These are phyloP conservation scores for Tetranychus truncatus DNA, from an alignment of 2,888 invertebrate genomes.

Conservation along the genomic window DNA sequence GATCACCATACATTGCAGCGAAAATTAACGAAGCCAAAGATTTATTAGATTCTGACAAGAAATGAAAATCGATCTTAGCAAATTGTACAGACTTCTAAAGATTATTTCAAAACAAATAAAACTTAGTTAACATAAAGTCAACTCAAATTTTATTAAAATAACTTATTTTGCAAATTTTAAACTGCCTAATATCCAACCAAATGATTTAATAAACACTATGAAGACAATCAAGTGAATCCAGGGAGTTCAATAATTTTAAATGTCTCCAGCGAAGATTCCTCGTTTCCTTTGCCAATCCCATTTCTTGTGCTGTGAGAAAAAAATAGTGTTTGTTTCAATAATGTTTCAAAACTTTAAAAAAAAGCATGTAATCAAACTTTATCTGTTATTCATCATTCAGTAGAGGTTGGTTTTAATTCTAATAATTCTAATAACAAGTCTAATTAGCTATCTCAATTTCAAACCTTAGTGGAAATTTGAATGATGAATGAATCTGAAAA, in stretches of 20 bases:
- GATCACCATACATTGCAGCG: constrained; percentile 87
- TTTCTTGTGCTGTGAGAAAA: constrained; percentile 44
- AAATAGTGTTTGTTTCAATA: too few relatives aligned
- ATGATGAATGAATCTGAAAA: too few relatives aligned
- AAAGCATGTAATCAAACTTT: background rate
- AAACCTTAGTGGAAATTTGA: too few relatives aligned
- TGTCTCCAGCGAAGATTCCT: constrained; percentile 55
- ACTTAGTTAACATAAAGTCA: background rate
- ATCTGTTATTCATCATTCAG: background rate
- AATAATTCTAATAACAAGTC: background rate
- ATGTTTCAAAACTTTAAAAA: too few relatives aligned
- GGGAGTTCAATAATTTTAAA: constrained; percentile 27
- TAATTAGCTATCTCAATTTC: too few relatives aligned
- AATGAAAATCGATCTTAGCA: background rate
- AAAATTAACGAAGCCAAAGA: constrained; percentile 99
- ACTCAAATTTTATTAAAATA: background rate
- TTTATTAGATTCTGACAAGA: constrained; percentile 45
- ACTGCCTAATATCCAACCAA: background rate
- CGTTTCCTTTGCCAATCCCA: constrained; percentile 64
- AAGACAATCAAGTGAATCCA: background rate
- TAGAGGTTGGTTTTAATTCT: background rate
- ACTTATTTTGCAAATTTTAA: background rate
- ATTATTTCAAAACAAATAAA: constrained; percentile 2
- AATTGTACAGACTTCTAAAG: background rate
- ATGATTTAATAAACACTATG: background rate